A percentile compares a stretch with the other conserved stretches of the same genome.
Evolutionary conservation across 37 sponge, comb jelly and placozoan genomes (phyloP).

Genomic region (Amphimedon queenslandica): DNA sequence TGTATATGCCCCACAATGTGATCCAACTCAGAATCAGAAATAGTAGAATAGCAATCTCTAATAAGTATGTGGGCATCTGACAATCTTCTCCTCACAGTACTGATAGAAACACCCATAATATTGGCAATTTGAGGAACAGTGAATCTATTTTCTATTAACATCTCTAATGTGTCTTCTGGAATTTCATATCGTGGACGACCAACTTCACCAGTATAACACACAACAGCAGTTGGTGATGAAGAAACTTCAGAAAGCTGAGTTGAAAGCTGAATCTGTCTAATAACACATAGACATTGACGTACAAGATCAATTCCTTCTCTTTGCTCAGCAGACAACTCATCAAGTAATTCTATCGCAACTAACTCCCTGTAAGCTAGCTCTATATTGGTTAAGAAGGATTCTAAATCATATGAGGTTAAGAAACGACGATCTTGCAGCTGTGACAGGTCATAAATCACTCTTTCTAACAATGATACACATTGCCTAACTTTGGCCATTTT

Average conservation of each 20-base stretch:
- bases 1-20: neutral
- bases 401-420: too few relatives aligned
- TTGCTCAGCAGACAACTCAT: neutral
- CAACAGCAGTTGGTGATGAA: neutral
- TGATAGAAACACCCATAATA: slow-evolving; percentile 34
- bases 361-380: neutral
- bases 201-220: neutral
- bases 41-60: slow-evolving; percentile 2
- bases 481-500: too few relatives aligned
- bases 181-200: slow-evolving; percentile 28
- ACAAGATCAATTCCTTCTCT: neutral
- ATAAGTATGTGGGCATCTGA: slow-evolving; percentile 9
- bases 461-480: too few relatives aligned
- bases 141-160: slow-evolving; percentile 22
- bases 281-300: neutral
- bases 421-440: too few relatives aligned
- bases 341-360: neutral
- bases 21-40: slow-evolving; percentile 17
- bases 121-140: slow-evolving; percentile 27
- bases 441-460: neutral
- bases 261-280: too few relatives aligned
- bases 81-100: slow-evolving; percentile 40
- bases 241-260: neutral
- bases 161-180: slow-evolving; percentile 7
- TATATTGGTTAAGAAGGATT: neutral